Conservation (phyloP, 2,113 vertebrate genomes). For the Myodes glareolus region DNA sequence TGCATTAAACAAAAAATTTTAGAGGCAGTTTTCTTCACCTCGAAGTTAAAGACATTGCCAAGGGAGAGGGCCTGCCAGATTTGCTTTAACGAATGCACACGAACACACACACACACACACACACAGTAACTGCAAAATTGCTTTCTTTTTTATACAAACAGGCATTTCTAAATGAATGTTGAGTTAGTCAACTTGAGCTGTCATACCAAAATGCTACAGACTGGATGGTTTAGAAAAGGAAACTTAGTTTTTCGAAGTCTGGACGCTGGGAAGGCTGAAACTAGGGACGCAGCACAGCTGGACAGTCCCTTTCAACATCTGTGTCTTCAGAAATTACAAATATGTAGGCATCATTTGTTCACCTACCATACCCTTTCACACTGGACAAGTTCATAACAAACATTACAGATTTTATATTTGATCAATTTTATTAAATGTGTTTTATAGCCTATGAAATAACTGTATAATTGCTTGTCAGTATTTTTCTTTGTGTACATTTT, state of each 20-base stretch:
- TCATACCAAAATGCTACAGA: neutral
- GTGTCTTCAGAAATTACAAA: constrained; percentile 18
- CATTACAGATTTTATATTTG: neutral
- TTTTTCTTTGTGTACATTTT: neutral
- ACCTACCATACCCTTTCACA: neutral
- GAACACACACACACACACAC: neutral
- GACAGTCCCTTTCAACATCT: neutral
- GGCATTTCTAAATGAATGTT: constrained; percentile 21
- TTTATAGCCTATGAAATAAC: constrained; percentile 10
- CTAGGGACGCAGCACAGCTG: fast-evolving
- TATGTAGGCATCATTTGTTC: constrained; percentile 10
- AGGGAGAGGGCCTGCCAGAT: neutral
- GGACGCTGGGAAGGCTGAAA: neutral
- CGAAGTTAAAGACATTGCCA: constrained; percentile 10
- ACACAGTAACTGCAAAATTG: constrained; percentile 5
- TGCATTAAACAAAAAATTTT: neutral
- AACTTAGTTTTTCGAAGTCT: neutral
- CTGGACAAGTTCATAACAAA: neutral
- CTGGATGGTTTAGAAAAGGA: neutral
- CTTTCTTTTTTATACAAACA: constrained; percentile 45
- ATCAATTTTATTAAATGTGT: neutral
- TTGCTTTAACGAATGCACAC: neutral
- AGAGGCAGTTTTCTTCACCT: constrained; percentile 46
- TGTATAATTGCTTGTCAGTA: neutral
- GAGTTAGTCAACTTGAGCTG: constrained; percentile 3